Evolutionary conservation across 1,140 invertebrate species (phyloP).

Genomic region (Drosophila ironensis): DNA sequence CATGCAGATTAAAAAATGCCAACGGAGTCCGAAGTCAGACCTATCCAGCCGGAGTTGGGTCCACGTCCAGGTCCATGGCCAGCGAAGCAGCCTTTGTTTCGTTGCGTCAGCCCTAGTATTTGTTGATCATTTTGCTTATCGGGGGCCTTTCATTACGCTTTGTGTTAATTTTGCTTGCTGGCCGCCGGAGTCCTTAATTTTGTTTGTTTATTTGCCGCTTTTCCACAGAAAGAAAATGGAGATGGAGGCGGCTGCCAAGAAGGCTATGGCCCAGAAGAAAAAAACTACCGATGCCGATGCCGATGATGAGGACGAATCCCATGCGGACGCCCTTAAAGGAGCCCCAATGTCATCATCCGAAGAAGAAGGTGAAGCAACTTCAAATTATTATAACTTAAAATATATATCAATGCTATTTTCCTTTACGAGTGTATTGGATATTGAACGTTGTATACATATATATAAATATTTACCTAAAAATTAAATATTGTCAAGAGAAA

Average conservation of each 20-base stretch:
- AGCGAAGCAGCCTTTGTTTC: conserved; percentile 52
- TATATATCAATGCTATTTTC: no score
- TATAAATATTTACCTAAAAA: no score
- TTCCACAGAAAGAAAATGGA: conserved; percentile 53
- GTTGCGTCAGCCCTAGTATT: conserved; percentile 47
- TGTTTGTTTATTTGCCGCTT: conserved; percentile 54
- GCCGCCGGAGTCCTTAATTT: conserved; percentile 70
- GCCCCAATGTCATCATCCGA: conserved; percentile 60
- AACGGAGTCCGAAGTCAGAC: conserved; percentile 14
- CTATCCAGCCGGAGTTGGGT: conserved; percentile 23
- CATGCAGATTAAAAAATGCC: conserved; percentile 67
- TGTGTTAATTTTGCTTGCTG: conserved; percentile 71
- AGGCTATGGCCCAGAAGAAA: conserved; percentile 39
- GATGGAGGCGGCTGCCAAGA: conserved; percentile 51
- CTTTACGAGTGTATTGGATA: no score
- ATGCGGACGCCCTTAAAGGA: conserved; percentile 3
- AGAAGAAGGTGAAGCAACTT: conserved; percentile 46
- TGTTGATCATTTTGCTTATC: conserved; percentile 79
- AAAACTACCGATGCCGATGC: conserved; percentile 14
- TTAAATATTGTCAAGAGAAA: no score
- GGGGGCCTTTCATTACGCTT: conserved; percentile 75
- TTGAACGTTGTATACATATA: no score
- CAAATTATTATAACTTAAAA: background rate
- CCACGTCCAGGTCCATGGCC: conserved; percentile 21
- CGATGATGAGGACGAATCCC: conserved; percentile 36